Base-by-base conservation (phyloP, 2,888 invertebrate species). In the Esperia sulphurella region DNA sequence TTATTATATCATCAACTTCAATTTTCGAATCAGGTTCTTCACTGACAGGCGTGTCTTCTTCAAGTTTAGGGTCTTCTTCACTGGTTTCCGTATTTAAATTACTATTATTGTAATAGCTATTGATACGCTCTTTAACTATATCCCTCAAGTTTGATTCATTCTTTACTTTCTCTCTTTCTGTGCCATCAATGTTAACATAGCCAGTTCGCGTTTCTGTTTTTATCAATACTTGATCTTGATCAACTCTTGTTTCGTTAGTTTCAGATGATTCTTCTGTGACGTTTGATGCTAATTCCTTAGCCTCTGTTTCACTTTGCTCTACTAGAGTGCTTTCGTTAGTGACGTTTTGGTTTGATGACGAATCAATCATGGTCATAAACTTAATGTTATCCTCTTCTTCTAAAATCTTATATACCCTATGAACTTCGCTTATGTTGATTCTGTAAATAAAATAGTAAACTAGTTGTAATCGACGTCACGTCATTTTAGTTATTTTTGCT, bases 351-450 rank as follows among this genome's bases (percentile, higher is more conserved):
- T 68, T 66, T 29, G 67, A 53, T 4, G 76, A 59, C 0, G 69
- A 75, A 42, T 87, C 87, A 39, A 88, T 74, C 71, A 84, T 77
- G 5, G 77, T 75, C 84, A 84, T 83, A 45, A 88, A 81, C 47
- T 80, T 73, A 28, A 89, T 80, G 44, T 86, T 86, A 40, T 89
- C 90, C 61, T 90, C 87, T 57, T 90, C 89, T 63, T 89, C 90
- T 31, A 90, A 65, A 48, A 88, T 77, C 71, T 90, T 79, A 57
- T 87, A 89, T 52, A 89, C 74, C 66, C 83, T 78, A 52, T 90
- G 82, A 12, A 90, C 83, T 71, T 90, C 90, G 41, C 85, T 87
- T 52, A 90, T 75, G 55, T 90, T 89, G 50, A 90, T 78, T 39
- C 90, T 90, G 74, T 7, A 78, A 82, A 53, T 48, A 46, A 43